These are phyloP conservation scores for Hipposideros armiger DNA, from an alignment of 2,113 vertebrate species.

Conservation along the genomic window DNA sequence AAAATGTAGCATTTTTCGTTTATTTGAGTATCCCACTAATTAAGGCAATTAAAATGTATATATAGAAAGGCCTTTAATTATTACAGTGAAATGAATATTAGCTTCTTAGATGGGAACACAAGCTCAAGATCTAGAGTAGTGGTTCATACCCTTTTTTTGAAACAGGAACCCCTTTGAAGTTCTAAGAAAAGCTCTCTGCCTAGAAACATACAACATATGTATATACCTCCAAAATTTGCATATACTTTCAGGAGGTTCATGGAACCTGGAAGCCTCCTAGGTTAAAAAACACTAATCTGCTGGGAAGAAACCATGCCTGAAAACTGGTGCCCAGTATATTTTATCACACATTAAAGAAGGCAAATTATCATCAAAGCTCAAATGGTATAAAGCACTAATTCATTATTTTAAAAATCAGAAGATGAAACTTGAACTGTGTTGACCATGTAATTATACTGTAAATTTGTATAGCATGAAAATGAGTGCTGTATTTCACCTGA, in stretches of 20 bases:
- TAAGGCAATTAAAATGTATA: neutral
- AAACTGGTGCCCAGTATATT: neutral
- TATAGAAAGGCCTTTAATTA: neutral
- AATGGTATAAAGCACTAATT: conserved; percentile 23
- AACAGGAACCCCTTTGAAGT: conserved; percentile 27
- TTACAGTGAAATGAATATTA: conserved; percentile 32
- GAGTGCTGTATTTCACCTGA: conserved; percentile 11
- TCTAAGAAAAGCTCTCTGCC: neutral
- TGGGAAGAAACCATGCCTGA: neutral
- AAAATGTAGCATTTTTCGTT: conserved; percentile 9
- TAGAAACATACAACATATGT: neutral
- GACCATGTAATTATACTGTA: conserved; percentile 34
- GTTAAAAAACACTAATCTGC: neutral
- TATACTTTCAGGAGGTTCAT: neutral
- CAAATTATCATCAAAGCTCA: conserved; percentile 46
- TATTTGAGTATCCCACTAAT: neutral
- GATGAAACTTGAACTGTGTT: conserved; percentile 51
- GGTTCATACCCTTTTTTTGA: neutral
- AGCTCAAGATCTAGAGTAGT: neutral
- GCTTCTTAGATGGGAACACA: conserved; percentile 4
- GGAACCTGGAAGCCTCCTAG: neutral
- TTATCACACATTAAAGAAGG: conserved; percentile 5
- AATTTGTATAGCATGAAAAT: conserved; percentile 26
- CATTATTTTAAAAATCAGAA: conserved; percentile 59
- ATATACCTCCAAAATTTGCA: neutral